Base-by-base conservation (phyloP, 2,113 vertebrate species). In the Lophotis ruficrista region DNA sequence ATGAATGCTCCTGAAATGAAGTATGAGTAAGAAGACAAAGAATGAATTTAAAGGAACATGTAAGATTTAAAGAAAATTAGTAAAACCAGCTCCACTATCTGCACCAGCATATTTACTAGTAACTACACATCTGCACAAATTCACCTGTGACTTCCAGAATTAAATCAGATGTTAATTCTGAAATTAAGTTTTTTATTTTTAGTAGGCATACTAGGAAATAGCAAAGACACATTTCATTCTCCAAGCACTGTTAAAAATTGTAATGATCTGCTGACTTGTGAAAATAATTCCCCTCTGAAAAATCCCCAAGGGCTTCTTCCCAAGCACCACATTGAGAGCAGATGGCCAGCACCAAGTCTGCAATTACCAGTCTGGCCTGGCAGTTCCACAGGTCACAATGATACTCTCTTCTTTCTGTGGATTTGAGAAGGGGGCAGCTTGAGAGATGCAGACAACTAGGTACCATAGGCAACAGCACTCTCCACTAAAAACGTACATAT, bases 261-360 rank as follows among this genome's bases (percentile, higher is more conserved):
- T 35, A 89, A 85, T 60, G 17, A 90, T 76, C 65, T 91, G 66
- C 45, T 75, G 90, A 89, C 41, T 54, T 75, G 43, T 30, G 51
- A 91, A 91, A 90, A 90, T 89, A 79, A 72, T 17, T 37, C 31
- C 43, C 12, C 71, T 62, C 58, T n/a, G 45, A 86, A 80, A 96
- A 89, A 45, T 37, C 60, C 64, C 64, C 51, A 65, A 54, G 38
- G 62, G 33, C 30, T 94, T 66, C 81, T 87, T 93, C 83, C 68
- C 45, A 45, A 94, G 51, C 77, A 80, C 14, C 66, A 66, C 89
- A 76, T 4, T 28, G 56, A 83, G 24, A 91, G 87, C 95, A 96
- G 83, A 96, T 91, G 88, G 95, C 38, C 73, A 91, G 50, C 56
- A 81, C 58, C 48, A 86, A 68, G 66, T 38, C 83, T 87, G 53